Evolutionary conservation across 1,140 invertebrate genomes (phyloP), one percentile per base, ranked within the genome.

Genomic region (Berghia stephanieae): DNA sequence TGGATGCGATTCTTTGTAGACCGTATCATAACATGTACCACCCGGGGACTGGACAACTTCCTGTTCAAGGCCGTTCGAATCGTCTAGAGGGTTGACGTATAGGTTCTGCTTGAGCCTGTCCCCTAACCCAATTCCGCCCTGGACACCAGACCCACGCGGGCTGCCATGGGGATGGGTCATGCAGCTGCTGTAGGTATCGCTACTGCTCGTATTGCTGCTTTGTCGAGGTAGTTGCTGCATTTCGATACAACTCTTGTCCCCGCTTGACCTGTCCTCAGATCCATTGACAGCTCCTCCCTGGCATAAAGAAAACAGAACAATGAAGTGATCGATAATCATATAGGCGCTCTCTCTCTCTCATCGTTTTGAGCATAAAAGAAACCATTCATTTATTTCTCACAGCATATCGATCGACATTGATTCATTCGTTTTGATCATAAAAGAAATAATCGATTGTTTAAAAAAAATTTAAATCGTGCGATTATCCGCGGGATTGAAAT

Each of bases 131-230:
- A 27, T 34, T 16, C 27, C 36, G 52, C 49, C 44, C 38, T 79
- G 75, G 34, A 49, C 78, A 31, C 81, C 82, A 21, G 80, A 78
- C 44, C 77, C 75, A 21, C 78, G 79, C 44, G 86, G 86, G 49
- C 84, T 86, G 68, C 82, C 84, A 42, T 85, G 87, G 83, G 95
- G 96, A 91, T 97, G 96, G 80, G 96, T 98, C 91, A 96, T 94
- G 91, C 96, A 98, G 90, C 95, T 97, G 87, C 95, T 95, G 90
- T 96, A 98, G 74, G 96, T 98, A 90, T 98, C 96, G 40, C 81
- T 83, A 79, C 94, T 95, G 83, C 94, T 95, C 36, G 88, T 83
- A 63, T 85, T 89, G 81, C 88, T 89, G 82, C 81, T 83, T 81
- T 90, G 88, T 10, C 88, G 72, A 84, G 84, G 90, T 74, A 94